Conservation (phyloP, 2,888 invertebrate species). For the Acleris sparsana region DNA sequence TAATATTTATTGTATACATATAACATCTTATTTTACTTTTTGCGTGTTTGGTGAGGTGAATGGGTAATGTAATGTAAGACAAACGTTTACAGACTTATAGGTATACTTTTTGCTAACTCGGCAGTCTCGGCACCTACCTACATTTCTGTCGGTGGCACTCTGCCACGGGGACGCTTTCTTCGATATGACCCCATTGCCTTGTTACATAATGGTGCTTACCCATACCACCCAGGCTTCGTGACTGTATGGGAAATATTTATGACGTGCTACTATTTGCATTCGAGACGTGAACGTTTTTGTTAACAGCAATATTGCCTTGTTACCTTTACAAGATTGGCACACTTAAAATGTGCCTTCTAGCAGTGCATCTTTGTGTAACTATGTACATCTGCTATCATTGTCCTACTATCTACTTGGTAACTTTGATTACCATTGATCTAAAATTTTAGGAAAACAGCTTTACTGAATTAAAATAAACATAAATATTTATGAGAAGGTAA, state of each 20-base stretch:
- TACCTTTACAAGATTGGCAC: conserved; percentile 21
- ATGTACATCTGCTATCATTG: no score
- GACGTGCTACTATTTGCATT: conserved; percentile 31
- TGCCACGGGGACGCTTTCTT: conserved; percentile 49
- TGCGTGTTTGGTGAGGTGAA: neutral
- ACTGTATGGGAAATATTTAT: conserved; percentile 42
- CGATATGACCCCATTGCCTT: conserved; percentile 52
- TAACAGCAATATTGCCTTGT: conserved; percentile 12
- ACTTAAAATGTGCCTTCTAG: conserved; percentile 1
- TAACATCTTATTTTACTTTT: neutral
- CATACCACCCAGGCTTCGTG: conserved; percentile 32
- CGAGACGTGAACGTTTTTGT: conserved; percentile 29
- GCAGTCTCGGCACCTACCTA: neutral
- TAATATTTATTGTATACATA: no score
- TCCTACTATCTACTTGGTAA: no score
- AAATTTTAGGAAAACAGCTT: no score
- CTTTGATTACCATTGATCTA: no score
- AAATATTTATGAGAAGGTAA: no score
- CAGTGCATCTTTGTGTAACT: no score
- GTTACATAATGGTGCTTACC: conserved; percentile 32
- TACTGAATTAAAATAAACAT: no score
- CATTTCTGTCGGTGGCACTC: conserved; percentile 4
- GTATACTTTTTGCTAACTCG: neutral
- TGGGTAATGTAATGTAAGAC: neutral
- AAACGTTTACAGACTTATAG: neutral